Percentiles rank a stretch among this genome's conserved stretches.
phyloP scores from a whole-genome alignment of 2,888 invertebrate genomes.

The Campoplex nolae region DNA sequence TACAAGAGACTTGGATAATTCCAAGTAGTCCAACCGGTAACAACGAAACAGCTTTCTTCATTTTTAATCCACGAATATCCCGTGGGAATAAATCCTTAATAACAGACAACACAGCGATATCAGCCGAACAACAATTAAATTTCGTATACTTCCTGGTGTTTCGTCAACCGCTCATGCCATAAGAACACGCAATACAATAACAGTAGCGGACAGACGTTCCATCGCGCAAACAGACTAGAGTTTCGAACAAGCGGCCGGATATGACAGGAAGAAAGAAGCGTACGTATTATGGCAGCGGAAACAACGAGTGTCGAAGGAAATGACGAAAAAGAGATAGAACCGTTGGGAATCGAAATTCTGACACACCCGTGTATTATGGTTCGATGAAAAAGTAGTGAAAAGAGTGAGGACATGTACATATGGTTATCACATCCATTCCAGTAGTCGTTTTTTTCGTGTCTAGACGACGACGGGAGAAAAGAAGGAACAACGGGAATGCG shows the following conservation, averaged over 20 bases:
- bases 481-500: not conserved
- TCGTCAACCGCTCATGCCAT: not conserved
- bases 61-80: not conserved
- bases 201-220: not conserved
- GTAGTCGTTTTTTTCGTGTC: conserved; percentile 8
- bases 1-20: not conserved
- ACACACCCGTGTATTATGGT: conserved; percentile 12
- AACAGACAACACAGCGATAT: not conserved
- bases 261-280: conserved; percentile 43
- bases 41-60: not conserved
- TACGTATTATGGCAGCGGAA: not conserved
- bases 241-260: conserved; percentile 38
- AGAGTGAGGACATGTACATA: not conserved
- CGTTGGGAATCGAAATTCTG: conserved; percentile 25
- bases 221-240: conserved; percentile 30
- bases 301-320: conserved; percentile 29
- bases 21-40: not conserved
- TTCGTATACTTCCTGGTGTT: not conserved
- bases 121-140: not conserved
- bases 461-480: conserved; percentile 2
- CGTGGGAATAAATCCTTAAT: not conserved
- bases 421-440: conserved; percentile 19
- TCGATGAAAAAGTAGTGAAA: not conserved
- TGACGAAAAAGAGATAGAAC: conserved; percentile 16
- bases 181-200: not conserved